Base-by-base conservation (phyloP, 37 sponge, comb jelly and placozoan species). In the Halichondria panicea region DNA sequence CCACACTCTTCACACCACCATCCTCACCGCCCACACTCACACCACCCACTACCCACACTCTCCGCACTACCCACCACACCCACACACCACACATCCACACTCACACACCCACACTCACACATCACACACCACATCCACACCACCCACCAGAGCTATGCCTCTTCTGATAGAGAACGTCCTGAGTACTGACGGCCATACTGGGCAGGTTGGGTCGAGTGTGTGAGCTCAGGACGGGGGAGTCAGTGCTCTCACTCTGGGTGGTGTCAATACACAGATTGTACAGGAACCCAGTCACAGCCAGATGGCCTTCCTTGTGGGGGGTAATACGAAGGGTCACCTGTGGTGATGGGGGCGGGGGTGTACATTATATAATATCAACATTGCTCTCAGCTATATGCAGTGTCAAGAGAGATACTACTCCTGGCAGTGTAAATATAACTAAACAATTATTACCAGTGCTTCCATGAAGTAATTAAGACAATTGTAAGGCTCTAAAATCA, bases 251-350 rank as follows among this genome's bases (percentile, higher is more conserved):
- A 21, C 45, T n/a, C 60, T 61, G 6, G 46, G 35, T n/a, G 55
- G 46, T 55, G 3, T 71, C 55, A 3, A 84, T 66, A 53, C 81
- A 68, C n/a, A 91, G 74, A 30, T 74, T 85, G 74, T 73, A 91
- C 19, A 91, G 3, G 41, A 91, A 60, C 7, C 87, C 91, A 6
- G 48, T 30, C 1, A 91, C 73, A 1, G 65, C 65, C 31, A 91
- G 50, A 6, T 71, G 56, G 13, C 91, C 91, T 42, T 76, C 87
- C 30, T 55, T 65, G 36, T 79, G 48, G 8, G 91, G 91, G 2
- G 80, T 77, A 2, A 91, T 53, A 15, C 56, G 76, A 1, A 91
- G 57, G 13, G 65, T 69, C 32, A 91, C 64, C 91, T 90, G 65
- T 33, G 34, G 32, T 37, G 33, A 35, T 7, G n/a, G 21, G 41